Base-by-base conservation (phyloP, 1,140 invertebrate genomes). In the Caenorhabditis brenneri region DNA sequence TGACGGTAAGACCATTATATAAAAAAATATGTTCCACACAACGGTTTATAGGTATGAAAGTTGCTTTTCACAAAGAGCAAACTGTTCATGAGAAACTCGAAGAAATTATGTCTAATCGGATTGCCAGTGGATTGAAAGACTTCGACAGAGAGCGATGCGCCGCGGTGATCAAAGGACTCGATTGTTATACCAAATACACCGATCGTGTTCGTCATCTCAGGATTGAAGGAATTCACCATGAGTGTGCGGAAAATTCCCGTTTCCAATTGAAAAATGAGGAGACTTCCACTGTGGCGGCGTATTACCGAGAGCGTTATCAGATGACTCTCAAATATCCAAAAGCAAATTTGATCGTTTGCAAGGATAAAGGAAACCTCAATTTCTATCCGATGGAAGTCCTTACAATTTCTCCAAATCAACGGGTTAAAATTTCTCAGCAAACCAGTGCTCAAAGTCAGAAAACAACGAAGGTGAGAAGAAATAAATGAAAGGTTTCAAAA, bases 391-490 rank as follows among this genome's bases (percentile, higher is more conserved):
- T 86, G 85, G 85, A 86, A 31, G 22, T 86, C 4, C 22, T 51
- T 2, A 58, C 5, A 5, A 60, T 86, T 24, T 12, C 24, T 16
- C 60, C 65, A 24, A 58, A 81, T 36, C 74, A 85, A 24, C 84
- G 85, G 10, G 85, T 86, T 3, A 65, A 85, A 2, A 81, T 85
- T n/a, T 27, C 51, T 2, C 82, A 86, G 53, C 85, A 86, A 39
- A 86, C 85, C 10, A 39, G 85, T 29, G 78, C 53, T 12, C 85
- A 86, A 42, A 86, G 60, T 53, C 78, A 85, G 22, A 65, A 65
- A 33, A 86, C 82, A 22, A 86, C 82, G 22, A 80, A 85, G 79
- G n/a, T n/a, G n/a, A n/a, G n/a, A n/a, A n/a, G n/a, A n/a, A n/a
- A n/a, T n/a, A n/a, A n/a, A n/a, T n/a, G n/a, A n/a, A n/a, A n/a